Conservation (phyloP, 2,113 vertebrate genomes). For the pig (Sus scrofa) region DNA sequence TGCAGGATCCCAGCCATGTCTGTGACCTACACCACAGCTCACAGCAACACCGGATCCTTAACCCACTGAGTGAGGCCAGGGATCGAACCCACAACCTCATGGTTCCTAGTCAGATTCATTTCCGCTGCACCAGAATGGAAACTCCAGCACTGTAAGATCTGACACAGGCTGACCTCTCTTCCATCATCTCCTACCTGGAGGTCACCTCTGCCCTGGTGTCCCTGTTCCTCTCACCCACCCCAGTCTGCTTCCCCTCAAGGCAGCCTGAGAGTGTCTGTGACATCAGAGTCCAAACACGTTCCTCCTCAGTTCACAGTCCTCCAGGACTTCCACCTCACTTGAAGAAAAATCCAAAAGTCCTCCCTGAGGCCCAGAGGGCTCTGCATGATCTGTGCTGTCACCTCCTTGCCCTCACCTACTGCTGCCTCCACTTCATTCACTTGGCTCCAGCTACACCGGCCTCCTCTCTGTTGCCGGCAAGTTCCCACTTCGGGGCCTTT, state of each 20-base stretch:
- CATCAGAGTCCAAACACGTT: neutral
- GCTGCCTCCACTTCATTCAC: neutral
- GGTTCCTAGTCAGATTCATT: too few relatives aligned
- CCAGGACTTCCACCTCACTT: neutral
- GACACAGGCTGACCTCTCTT: neutral
- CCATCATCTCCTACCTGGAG: neutral
- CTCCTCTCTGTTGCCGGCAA: neutral
- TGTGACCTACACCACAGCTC: too few relatives aligned
- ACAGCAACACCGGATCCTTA: too few relatives aligned
- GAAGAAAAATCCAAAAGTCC: neutral
- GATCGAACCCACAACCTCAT: too few relatives aligned
- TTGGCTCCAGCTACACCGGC: neutral
- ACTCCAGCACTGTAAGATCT: neutral
- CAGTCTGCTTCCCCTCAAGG: neutral
- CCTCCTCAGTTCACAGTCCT: neutral
- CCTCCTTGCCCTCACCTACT: neutral
- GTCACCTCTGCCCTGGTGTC: neutral
- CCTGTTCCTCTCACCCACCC: neutral
- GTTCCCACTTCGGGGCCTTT: neutral
- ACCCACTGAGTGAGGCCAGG: too few relatives aligned
- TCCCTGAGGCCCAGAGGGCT: neutral
- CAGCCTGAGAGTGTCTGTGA: neutral
- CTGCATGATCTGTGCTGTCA: neutral
- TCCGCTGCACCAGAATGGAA: too few relatives aligned
- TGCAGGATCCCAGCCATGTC: too few relatives aligned